Percentiles rank a stretch among this genome's conserved stretches.
Evolutionary conservation across 2,113 vertebrate species (phyloP).

Genomic region (Ariopsis seemanni): DNA sequence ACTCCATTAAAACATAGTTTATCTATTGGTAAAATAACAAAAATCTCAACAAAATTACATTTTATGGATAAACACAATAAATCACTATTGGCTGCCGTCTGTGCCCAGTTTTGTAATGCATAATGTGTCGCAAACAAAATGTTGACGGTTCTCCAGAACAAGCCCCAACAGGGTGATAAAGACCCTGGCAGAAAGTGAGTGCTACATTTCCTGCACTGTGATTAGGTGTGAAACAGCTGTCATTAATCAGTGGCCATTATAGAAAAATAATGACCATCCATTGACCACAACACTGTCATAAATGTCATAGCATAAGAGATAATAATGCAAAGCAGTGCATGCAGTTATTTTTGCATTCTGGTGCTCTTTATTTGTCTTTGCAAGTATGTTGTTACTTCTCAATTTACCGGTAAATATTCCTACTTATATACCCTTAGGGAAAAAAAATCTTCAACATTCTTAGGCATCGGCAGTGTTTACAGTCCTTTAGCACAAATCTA

Average conservation of each 20-base stretch:
- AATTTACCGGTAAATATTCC: not conserved
- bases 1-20: slow-evolving; percentile 11
- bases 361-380: not conserved
- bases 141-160: slow-evolving; percentile 22
- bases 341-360: not conserved
- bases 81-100: not conserved
- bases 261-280: slow-evolving; percentile 25
- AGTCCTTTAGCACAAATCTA: no score
- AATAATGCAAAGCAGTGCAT: not conserved
- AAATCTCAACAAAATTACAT: not conserved
- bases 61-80: slow-evolving; percentile 24
- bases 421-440: not conserved
- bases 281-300: slow-evolving; percentile 35
- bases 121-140: slow-evolving; percentile 23
- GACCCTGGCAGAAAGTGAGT: slow-evolving; percentile 9
- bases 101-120: slow-evolving; percentile 15
- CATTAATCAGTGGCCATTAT: slow-evolving; percentile 40
- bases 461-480: not conserved
- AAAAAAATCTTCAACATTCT: not conserved
- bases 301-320: slow-evolving; percentile 13
- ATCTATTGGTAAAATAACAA: not conserved
- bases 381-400: not conserved
- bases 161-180: slow-evolving; percentile 33
- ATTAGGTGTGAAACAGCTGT: slow-evolving; percentile 37
- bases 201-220: slow-evolving; percentile 30